Percentiles rank a stretch among this genome's conserved stretches.
Evolutionary conservation across 2,113 vertebrate species (phyloP).

Genomic region (Semnornis frantzii): DNA sequence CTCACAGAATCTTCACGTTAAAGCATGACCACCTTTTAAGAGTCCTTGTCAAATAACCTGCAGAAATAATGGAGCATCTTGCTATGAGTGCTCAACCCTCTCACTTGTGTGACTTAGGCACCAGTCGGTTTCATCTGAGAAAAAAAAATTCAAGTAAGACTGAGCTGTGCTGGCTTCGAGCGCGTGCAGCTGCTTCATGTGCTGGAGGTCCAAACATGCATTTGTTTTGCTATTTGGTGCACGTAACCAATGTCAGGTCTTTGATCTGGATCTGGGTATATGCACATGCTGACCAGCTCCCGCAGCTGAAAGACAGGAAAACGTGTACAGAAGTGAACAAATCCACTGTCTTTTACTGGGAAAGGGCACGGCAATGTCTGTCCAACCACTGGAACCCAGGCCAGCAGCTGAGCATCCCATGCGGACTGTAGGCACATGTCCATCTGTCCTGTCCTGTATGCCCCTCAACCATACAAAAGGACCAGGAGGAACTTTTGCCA

Average conservation of each 20-base stretch:
- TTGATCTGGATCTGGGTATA: conserved; percentile 83
- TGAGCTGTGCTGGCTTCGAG: conserved; percentile 56
- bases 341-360: fast-evolving
- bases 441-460: fast-evolving
- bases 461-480: fast-evolving
- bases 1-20: conserved; percentile 60
- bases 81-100: conserved; percentile 42
- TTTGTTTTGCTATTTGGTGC: conserved; percentile 86
- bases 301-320: conserved; percentile 75
- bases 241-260: conserved; percentile 84
- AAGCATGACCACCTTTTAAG: conserved; percentile 51
- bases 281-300: conserved; percentile 88
- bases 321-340: fast-evolving
- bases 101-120: conserved; percentile 30
- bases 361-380: fast-evolving
- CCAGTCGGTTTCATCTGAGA: conserved; percentile 62
- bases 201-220: conserved; percentile 86
- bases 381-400: fast-evolving
- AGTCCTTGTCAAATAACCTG: conserved; percentile 65
- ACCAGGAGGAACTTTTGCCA: not conserved
- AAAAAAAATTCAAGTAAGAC: conserved; percentile 77
- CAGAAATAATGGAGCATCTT: conserved; percentile 45
- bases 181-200: conserved; percentile 64
- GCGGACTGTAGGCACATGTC: fast-evolving
- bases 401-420: not conserved